Conservation (phyloP, 37 sponge, comb jelly and placozoan genomes). For the Spongia lamella region DNA sequence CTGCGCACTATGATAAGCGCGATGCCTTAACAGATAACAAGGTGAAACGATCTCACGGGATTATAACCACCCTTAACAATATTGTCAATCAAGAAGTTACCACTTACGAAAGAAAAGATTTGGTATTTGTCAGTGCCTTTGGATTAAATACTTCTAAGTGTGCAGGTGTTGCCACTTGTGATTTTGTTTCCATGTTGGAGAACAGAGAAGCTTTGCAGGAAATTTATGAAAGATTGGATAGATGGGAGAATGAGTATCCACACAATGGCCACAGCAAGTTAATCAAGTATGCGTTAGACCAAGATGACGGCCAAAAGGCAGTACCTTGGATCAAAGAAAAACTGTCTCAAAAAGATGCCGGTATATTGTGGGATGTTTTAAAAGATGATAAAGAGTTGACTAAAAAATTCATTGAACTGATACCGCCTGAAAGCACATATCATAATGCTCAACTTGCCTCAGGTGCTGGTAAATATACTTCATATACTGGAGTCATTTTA, state of each 20-base stretch:
- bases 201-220: too few relatives aligned
- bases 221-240: too few relatives aligned
- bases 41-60: constrained; percentile 41
- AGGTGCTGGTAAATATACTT: too few relatives aligned
- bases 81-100: constrained; percentile 33
- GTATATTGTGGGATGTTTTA: constrained; percentile 7
- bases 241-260: too few relatives aligned
- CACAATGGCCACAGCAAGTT: constrained; percentile 7
- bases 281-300: constrained; percentile 11
- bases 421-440: too few relatives aligned
- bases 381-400: not conserved
- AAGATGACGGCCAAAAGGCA: constrained; percentile 22
- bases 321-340: constrained; percentile 36
- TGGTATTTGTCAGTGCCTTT: constrained; percentile 36
- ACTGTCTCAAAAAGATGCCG: constrained; percentile 10
- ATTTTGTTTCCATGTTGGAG: constrained; percentile 36
- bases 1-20: not conserved
- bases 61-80: constrained; percentile 25
- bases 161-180: constrained; percentile 6
- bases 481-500: too few relatives aligned
- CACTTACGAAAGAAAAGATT: not conserved
- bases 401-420: constrained; percentile 4
- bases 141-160: constrained; percentile 9
- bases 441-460: too few relatives aligned
- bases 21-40: too few relatives aligned